Evolutionary conservation across 1,140 invertebrate genomes (phyloP).

Genomic region (Lanistes nyassanus): DNA sequence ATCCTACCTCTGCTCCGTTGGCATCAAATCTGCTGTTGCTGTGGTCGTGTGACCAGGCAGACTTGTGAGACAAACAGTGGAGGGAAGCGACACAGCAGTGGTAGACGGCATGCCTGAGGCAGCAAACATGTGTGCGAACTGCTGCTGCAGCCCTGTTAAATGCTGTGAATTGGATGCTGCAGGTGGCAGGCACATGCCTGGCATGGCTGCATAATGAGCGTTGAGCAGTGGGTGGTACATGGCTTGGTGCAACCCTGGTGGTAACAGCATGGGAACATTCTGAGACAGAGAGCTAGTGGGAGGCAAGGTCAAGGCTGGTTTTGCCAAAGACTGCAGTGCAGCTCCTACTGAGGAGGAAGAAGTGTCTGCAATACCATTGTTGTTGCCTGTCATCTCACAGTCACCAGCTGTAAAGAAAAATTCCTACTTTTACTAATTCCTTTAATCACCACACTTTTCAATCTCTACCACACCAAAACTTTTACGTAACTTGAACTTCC

Average conservation of each 20-base stretch:
- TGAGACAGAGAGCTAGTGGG: not conserved
- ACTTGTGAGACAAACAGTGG: not conserved
- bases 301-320: not conserved
- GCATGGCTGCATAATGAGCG: conserved; percentile 31
- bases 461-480: too few species aligned
- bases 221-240: conserved; percentile 31
- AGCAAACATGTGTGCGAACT: conserved; percentile 41
- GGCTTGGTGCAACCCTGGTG: conserved; percentile 21
- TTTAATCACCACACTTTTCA: too few species aligned
- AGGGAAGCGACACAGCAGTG: not conserved
- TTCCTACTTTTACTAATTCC: too few species aligned
- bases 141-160: conserved; percentile 51
- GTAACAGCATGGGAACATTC: conserved; percentile 14
- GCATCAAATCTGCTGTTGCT: not conserved
- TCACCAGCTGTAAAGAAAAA: too few species aligned
- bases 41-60: not conserved
- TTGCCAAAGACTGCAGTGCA: conserved; percentile 9
- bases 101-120: conserved; percentile 7
- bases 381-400: too few species aligned
- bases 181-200: conserved; percentile 33
- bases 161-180: conserved; percentile 43
- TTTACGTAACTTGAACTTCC: too few species aligned
- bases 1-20: not conserved
- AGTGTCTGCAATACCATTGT: not conserved
- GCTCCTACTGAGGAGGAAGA: conserved; percentile 13